Base-by-base conservation (phyloP, 2,113 vertebrate species). In the Cyphomyrus plagiostoma region DNA sequence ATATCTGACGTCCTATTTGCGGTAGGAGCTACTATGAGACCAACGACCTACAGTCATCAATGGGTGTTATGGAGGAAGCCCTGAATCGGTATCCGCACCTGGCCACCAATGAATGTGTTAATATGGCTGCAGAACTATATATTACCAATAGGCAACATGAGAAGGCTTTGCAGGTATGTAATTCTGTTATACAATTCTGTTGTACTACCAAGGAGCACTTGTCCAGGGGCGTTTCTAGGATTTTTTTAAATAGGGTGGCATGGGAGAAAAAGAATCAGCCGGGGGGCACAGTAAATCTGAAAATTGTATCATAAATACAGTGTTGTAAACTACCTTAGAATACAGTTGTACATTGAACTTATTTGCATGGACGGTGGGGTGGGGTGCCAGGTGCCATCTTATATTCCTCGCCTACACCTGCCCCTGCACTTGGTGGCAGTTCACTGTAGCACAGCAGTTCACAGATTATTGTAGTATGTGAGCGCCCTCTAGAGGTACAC, bases 1-100 rank as follows among this genome's bases (percentile, higher is more conserved):
- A 21, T 56, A 21, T 56, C 19, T 6, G 19, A 56, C 6, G 53
- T 56, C 53, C 90, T 82, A 11, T 15, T 48, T 91, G 90, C 53
- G 94, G 3, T 4, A 99, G 98, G 96, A 98, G 97, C 94, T 99
- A 99, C 77, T 99, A 98, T 19, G 98, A 99, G 95, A 97, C 97
- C 89, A 98, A 95, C 30, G 98, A 99, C 91, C 94, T 98, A 88
- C 89, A 95, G 2, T 97, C 97, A 26, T 98, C 98, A 83, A 96
- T 99, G 89, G 97, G 97, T 21, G 96, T 99, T 62, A 95, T 98
- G 30, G 97, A 98, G 90, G 98, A 98, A 92, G 97, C 97, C 49
- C 96, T 99, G 90, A 89, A 74, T 1, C 97, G 98, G 66, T 97
- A 99, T 93, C 97, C 97, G 3, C 92, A 91, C 91, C 95, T 99